Evolutionary conservation across 2,888 invertebrate species (phyloP).

Genomic region (Phania funesta): DNA sequence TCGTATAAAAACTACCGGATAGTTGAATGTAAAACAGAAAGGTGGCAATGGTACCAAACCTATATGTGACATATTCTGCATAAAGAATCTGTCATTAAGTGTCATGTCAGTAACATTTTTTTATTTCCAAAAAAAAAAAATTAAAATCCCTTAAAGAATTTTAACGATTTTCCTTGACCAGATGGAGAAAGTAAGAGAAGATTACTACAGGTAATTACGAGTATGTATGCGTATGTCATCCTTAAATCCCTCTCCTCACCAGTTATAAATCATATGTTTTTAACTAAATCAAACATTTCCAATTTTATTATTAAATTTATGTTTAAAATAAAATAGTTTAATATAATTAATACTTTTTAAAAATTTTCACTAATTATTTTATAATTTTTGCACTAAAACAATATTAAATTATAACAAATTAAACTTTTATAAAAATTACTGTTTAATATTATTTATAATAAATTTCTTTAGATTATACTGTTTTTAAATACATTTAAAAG

Average conservation of each 20-base stretch:
- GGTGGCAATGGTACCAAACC: conserved; percentile 45
- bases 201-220: not conserved
- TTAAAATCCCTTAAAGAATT: not conserved
- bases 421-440: no score
- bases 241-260: conserved; percentile 3
- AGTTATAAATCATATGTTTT: not conserved
- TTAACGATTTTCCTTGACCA: not conserved
- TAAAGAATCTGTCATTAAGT: conserved; percentile 15
- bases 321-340: not conserved
- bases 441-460: no score
- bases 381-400: conserved; percentile 9
- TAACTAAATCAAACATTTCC: not conserved
- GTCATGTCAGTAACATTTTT: conserved; percentile 43
- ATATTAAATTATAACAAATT: no score
- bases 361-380: conserved; percentile 4
- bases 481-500: not conserved
- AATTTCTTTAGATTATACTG: not conserved
- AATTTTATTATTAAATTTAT: conserved; percentile 14
- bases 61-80: conserved; percentile 2
- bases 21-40: conserved; percentile 43
- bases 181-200: not conserved
- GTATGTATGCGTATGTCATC: not conserved
- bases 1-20: conserved; percentile 9
- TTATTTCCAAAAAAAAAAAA: no score
- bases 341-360: not conserved